phyloP scores from a whole-genome alignment of 64 coral and sea anemone species.

The Trachythela sp. region DNA sequence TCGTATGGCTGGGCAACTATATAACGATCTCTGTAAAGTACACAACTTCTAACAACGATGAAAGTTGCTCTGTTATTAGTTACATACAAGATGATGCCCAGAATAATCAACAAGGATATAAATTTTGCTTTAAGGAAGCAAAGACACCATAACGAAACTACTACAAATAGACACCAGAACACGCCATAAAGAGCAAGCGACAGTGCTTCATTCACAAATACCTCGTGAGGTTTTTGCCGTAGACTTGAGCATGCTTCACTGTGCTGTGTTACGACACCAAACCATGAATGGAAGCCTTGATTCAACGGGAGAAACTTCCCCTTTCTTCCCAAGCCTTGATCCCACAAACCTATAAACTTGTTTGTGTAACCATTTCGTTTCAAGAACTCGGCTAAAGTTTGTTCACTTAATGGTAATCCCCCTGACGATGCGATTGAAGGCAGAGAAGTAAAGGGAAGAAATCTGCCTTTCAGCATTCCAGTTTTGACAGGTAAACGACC shows the following conservation, averaged over 20 bases:
- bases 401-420: constrained; percentile 56
- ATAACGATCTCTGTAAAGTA: constrained; percentile 52
- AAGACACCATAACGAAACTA: constrained; percentile 22
- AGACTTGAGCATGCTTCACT: constrained; percentile 48
- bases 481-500: constrained; percentile 74
- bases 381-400: constrained; percentile 61
- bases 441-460: constrained; percentile 61
- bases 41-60: constrained; percentile 68
- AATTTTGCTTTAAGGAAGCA: constrained; percentile 6
- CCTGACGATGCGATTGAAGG: constrained; percentile 80
- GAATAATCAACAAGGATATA: constrained; percentile 16
- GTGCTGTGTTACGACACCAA: constrained; percentile 65
- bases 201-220: not conserved
- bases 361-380: constrained; percentile 56
- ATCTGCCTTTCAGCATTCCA: constrained; percentile 85
- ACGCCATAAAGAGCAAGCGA: not conserved
- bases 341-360: constrained; percentile 80
- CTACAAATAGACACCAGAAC: constrained; percentile 1
- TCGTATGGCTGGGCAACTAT: constrained; percentile 78
- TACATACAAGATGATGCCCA: constrained; percentile 42
- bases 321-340: constrained; percentile 65
- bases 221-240: not conserved
- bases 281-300: constrained; percentile 88
- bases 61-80: constrained; percentile 30
- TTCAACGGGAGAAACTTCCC: constrained; percentile 58